Base-by-base conservation (phyloP, 2,797 vertebrate species). In the Acrossocheilus fasciatus region DNA sequence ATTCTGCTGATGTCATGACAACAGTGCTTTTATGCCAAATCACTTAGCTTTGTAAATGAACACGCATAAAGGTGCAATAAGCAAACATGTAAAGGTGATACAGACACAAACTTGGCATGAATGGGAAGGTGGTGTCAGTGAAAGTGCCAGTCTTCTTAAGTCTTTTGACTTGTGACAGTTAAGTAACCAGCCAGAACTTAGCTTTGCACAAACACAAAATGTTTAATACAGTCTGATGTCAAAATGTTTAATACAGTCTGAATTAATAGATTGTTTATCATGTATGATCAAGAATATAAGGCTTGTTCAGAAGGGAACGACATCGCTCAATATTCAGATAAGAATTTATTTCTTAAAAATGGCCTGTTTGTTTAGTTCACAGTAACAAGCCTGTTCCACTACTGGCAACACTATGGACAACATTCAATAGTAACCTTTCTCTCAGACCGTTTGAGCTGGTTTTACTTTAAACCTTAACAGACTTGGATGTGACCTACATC, bases 1-100 rank as follows among this genome's bases (percentile, higher is more conserved):
- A 81, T 57, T 41, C 50, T 66, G 39, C 72, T 77, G 79, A 82
- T 82, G 87, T 87, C 87, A 88, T 73, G 84, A 85, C 84, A 85
- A 85, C 76, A 80, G 26, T 17, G 41, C 76, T 73, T 82, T 85
- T 47, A 73, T 62, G 43, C 45, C 57, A 52, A 81, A 86, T 81
- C 69, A n/a, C 57, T 81, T 81, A 81, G 66, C 84, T 73, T 81
- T 86, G 75, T 79, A 79, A 85, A 80, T 79, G 66, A 79, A 79
- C 23, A 45, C 15, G 18, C 4, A 85, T 43, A 70, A 68, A 68
- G 36, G 62, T 70, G 52, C 18, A 39, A 69, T 59, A 45, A 73
- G 30, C 68, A 73, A 79, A 80, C 74, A n/a, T 30, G 23, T 57
- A 77, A 68, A 43, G 34, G 17, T 77, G 74, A 69, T 84, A 77